Base-by-base conservation (phyloP, 1,140 invertebrate genomes). In the Zaprionus davidi region DNA sequence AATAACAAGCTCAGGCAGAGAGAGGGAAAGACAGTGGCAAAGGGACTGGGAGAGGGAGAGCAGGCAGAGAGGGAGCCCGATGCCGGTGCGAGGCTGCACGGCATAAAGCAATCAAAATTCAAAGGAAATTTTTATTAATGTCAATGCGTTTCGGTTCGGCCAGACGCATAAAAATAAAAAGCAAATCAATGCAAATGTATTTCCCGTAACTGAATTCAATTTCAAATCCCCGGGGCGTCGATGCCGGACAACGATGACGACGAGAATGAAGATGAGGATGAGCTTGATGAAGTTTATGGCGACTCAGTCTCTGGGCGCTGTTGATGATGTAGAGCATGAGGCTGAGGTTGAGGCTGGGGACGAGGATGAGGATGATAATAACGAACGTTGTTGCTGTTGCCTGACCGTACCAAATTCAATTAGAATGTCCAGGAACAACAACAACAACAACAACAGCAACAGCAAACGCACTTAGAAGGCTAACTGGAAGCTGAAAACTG, bases 111-210 rank as follows among this genome's bases (percentile, higher is more conserved):
- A 88, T 90, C 85, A 84, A 84, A 88, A 88, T 88, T 88, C 85
- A 90, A 90, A 90, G 85, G 85, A 90, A 90, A 90, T 90, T 90
- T 90, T 85, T 90, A 90, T 90, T 90, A 90, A 90, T 90, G 86
- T 71, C 76, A 85, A 90, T 90, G 85, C 81, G 83, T 77, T 82
- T 74, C 70, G 55, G 65, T 77, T 77, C 79, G 83, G 56, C 80
- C 80, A 90, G 85, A 90, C 85, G 71, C 71, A 90, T 85, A 85
- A 90, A 79, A 82, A 88, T 79, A 82, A 90, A 72, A 82, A 71
- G 73, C 86, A 85, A 90, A 90, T 90, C 85, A 90, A 90, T 90
- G 85, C 82, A 90, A 90, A 90, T 90, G 86, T 90, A 85, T 88
- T 90, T 90, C 75, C 78, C 81, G 71, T 81, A 88, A 82, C 75